phyloP scores from a whole-genome alignment of 2,797 vertebrate genomes.

The Hipposideros larvatus region DNA sequence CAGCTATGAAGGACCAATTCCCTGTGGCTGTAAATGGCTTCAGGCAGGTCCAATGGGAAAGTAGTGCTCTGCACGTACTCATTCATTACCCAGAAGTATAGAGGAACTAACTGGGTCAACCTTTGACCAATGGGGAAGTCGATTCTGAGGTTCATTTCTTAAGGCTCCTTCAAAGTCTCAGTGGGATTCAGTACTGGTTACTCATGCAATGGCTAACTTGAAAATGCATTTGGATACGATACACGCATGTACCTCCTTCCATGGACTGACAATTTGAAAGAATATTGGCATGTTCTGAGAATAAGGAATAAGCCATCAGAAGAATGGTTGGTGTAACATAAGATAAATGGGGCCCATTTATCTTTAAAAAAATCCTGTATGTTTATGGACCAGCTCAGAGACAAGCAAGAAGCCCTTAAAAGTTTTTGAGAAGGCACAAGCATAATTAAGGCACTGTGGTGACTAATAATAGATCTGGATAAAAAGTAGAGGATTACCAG shows the following conservation, averaged over 20 bases:
- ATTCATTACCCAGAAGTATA: neutral
- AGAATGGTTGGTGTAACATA: neutral
- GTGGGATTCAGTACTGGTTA: neutral
- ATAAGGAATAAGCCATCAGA: neutral
- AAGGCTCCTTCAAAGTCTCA: neutral
- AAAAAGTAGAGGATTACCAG: neutral
- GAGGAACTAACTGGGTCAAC: neutral
- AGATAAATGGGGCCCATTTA: neutral
- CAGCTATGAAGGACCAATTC: neutral
- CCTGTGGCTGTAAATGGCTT: neutral
- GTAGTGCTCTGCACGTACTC: neutral
- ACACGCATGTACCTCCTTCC: neutral
- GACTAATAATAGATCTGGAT: neutral
- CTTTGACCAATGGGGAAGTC: neutral
- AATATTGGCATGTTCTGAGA: neutral
- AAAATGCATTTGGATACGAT: neutral
- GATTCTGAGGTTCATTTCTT: neutral
- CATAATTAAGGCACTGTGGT: neutral
- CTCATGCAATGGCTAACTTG: neutral
- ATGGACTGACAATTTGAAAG: neutral
- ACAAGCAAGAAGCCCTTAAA: neutral
- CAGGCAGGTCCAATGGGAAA: neutral
- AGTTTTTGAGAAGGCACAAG: conserved; percentile 9
- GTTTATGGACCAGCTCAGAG: neutral
- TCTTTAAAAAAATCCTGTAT: neutral